These are phyloP conservation scores for Poeciliopsis occidentalis DNA, from an alignment of 2,113 vertebrate species.

Conservation along the genomic window DNA sequence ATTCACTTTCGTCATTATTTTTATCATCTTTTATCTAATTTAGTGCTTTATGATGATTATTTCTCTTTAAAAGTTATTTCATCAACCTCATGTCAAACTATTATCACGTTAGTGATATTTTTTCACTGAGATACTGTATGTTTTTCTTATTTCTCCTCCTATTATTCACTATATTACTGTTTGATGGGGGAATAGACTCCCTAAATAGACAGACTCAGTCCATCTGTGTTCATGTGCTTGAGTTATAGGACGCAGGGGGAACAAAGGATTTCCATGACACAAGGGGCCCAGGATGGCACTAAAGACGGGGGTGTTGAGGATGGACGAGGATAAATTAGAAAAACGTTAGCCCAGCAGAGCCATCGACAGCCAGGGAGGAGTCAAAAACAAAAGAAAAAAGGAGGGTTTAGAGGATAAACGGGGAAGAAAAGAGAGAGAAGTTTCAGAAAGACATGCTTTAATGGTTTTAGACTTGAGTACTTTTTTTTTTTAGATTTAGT, in stretches of 20 bases:
- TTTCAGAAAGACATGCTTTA: slow-evolving; percentile 71
- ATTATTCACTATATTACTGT: slow-evolving; percentile 39
- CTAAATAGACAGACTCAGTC: slow-evolving; percentile 44
- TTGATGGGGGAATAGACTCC: slow-evolving; percentile 35
- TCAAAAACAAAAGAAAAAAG: slow-evolving; percentile 48
- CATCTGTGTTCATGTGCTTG: slow-evolving; percentile 60
- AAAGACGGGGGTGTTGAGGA: background rate
- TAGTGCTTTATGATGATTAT: slow-evolving; percentile 16
- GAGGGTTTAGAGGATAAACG: slow-evolving; percentile 63
- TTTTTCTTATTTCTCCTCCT: slow-evolving; percentile 2
- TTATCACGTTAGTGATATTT: background rate
- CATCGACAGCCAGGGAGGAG: slow-evolving; percentile 31
- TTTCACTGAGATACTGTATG: background rate
- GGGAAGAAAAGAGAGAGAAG: slow-evolving; percentile 58
- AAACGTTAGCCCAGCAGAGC: slow-evolving; percentile 40
- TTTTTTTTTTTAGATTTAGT: slow-evolving; percentile 42
- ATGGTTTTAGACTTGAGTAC: slow-evolving; percentile 70
- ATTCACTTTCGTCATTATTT: slow-evolving; percentile 10
- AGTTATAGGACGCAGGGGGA: slow-evolving; percentile 47
- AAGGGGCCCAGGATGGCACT: slow-evolving; percentile 58
- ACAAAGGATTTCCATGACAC: slow-evolving; percentile 73
- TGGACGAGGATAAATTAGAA: slow-evolving; percentile 56
- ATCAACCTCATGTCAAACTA: background rate
- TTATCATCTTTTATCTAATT: slow-evolving; percentile 17
- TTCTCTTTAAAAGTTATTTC: slow-evolving; percentile 6